These are phyloP conservation scores for Drosophila ogumai DNA, from an alignment of 1,140 invertebrate genomes.

Conservation along the genomic window DNA sequence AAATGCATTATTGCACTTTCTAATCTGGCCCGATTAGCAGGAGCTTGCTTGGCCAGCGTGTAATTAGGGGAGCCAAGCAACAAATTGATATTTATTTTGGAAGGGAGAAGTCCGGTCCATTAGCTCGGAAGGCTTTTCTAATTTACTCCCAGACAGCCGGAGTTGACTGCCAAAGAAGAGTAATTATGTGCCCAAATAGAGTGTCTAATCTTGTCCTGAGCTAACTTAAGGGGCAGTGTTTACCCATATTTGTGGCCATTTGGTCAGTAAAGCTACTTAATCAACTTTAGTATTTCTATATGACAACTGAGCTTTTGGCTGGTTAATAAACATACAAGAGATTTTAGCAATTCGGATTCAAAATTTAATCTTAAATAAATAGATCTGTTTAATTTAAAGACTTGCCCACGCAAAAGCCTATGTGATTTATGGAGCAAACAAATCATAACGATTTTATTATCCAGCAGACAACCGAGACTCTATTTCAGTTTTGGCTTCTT, in stretches of 20 bases:
- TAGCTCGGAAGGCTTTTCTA: slow-evolving; percentile 9
- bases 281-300: background rate
- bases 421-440: background rate
- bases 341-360: background rate
- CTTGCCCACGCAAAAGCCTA: background rate
- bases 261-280: background rate
- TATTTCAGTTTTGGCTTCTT: background rate
- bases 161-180: slow-evolving; percentile 3
- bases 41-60: slow-evolving; percentile 8
- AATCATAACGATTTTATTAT: slow-evolving; percentile 6
- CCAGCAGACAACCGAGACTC: background rate
- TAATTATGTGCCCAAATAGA: slow-evolving; percentile 12
- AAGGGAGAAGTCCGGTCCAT: slow-evolving; percentile 7
- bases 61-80: slow-evolving; percentile 35
- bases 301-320: background rate
- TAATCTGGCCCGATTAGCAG: slow-evolving; percentile 24
- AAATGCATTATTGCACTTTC: slow-evolving; percentile 45
- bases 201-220: background rate
- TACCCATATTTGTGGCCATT: slow-evolving; percentile 1
- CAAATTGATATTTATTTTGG: slow-evolving; percentile 49
- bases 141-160: slow-evolving; percentile 9
- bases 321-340: background rate
- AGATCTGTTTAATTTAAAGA: background rate
- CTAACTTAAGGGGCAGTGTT: background rate
- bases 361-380: background rate